Evolutionary conservation across 2,888 invertebrate species (phyloP).

Genomic region (Archips xylosteana): DNA sequence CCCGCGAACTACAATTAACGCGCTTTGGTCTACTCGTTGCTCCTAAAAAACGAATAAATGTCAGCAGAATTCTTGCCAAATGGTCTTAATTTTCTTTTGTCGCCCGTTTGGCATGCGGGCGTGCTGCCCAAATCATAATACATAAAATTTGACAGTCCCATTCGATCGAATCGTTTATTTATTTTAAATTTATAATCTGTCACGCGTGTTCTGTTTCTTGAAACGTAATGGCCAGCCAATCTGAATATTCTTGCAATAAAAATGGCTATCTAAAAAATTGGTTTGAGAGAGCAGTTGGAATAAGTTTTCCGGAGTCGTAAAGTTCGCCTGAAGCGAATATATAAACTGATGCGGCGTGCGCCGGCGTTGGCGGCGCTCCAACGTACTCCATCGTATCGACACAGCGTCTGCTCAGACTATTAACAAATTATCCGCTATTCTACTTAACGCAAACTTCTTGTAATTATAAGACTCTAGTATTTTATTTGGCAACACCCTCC

Average conservation of each 20-base stretch:
- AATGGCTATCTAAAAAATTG: slow-evolving; percentile 64
- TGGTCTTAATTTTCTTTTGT: slow-evolving; percentile 48
- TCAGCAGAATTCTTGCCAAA: slow-evolving; percentile 62
- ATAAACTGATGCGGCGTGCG: slow-evolving; percentile 63
- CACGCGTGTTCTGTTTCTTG: slow-evolving; percentile 47
- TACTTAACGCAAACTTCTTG: slow-evolving; percentile 40
- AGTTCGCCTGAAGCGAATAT: slow-evolving; percentile 63
- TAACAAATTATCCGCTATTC: slow-evolving; percentile 57
- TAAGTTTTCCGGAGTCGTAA: slow-evolving; percentile 74
- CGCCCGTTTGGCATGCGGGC: slow-evolving; percentile 55
- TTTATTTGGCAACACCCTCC: neutral
- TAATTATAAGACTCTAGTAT: slow-evolving; percentile 3
- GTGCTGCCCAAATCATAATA: slow-evolving; percentile 52
- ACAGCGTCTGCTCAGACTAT: slow-evolving; percentile 58
- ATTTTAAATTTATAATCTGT: slow-evolving; percentile 50
- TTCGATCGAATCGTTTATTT: slow-evolving; percentile 45
- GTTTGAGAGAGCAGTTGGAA: slow-evolving; percentile 63
- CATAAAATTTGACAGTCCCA: slow-evolving; percentile 24
- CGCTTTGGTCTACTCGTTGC: slow-evolving; percentile 51
- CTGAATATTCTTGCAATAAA: slow-evolving; percentile 63
- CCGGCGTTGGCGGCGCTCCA: slow-evolving; percentile 68
- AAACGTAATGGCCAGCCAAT: slow-evolving; percentile 53
- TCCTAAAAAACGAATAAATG: slow-evolving; percentile 56
- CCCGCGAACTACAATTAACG: slow-evolving; percentile 60
- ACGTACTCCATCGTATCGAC: slow-evolving; percentile 59